phyloP scores from a whole-genome alignment of 1,140 invertebrate genomes.

The Psix sp. region DNA sequence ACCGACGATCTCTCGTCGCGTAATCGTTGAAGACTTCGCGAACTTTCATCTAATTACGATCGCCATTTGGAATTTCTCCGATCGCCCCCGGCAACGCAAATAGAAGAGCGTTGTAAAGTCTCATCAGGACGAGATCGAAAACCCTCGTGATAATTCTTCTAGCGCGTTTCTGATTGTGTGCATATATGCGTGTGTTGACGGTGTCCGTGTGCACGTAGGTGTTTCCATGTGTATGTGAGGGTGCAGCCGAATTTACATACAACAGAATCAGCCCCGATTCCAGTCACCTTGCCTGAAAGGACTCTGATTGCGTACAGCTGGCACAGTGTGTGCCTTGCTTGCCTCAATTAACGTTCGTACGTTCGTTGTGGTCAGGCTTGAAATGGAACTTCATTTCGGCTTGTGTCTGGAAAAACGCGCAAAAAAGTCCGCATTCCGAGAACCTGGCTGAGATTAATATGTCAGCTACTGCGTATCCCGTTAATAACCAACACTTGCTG shows the following conservation, averaged over 20 bases:
- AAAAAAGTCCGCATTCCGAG: conserved; percentile 3
- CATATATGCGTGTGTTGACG: neutral
- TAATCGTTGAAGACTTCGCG: conserved; percentile 29
- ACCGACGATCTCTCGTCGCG: conserved; percentile 14
- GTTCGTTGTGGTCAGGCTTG: conserved; percentile 47
- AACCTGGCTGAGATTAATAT: neutral
- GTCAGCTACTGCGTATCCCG: neutral
- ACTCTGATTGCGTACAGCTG: conserved; percentile 64
- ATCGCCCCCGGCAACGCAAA: conserved; percentile 25
- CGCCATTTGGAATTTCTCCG: conserved; percentile 28
- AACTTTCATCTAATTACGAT: conserved; percentile 53
- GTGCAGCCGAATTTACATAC: conserved; percentile 65
- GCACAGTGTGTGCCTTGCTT: conserved; percentile 40
- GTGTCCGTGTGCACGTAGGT: conserved; percentile 18
- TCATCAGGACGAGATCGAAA: conserved; percentile 37
- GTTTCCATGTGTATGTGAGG: conserved; percentile 8
- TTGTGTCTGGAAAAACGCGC: conserved; percentile 5
- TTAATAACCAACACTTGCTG: conserved; percentile 17
- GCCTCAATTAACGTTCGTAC: conserved; percentile 53
- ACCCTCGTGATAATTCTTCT: conserved; percentile 30
- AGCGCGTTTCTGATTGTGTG: neutral
- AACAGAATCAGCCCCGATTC: conserved; percentile 61
- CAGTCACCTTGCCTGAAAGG: conserved; percentile 63
- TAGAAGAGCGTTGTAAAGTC: conserved; percentile 18
- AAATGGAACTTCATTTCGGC: conserved; percentile 47